These are phyloP conservation scores for Chlorospingus semifuscus DNA, from an alignment of 2,797 vertebrate genomes.

Conservation along the genomic window DNA sequence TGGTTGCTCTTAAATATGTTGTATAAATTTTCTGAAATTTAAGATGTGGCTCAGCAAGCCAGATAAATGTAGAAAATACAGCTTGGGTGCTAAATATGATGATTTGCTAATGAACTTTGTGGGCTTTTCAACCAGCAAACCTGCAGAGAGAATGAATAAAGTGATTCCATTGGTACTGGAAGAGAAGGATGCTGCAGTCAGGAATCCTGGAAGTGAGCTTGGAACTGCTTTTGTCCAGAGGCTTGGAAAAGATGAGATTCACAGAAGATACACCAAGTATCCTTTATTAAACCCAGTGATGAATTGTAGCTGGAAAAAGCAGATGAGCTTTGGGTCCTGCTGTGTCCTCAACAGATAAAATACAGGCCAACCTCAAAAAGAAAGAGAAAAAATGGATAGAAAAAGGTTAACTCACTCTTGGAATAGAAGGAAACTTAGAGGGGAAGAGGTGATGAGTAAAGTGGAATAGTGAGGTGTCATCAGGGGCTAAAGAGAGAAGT, in stretches of 20 bases:
- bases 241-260: not conserved
- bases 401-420: not conserved
- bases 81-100: not conserved
- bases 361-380: not conserved
- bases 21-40: not conserved
- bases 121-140: not conserved
- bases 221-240: not conserved
- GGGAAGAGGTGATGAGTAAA: not conserved
- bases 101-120: not conserved
- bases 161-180: not conserved
- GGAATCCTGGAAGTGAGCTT: not conserved
- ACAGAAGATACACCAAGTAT: not conserved
- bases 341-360: not conserved
- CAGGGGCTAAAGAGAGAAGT: not conserved
- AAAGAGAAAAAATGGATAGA: not conserved
- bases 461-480: not conserved
- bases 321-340: accelerated
- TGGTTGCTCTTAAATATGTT: not conserved
- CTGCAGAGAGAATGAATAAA: not conserved
- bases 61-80: not conserved
- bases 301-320: not conserved
- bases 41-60: not conserved
- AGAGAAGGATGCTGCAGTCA: not conserved
- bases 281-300: not conserved
- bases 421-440: not conserved